These are phyloP conservation scores for Pyrrhosoma nymphula DNA, from an alignment of 2,888 invertebrate species.

Conservation along the genomic window DNA sequence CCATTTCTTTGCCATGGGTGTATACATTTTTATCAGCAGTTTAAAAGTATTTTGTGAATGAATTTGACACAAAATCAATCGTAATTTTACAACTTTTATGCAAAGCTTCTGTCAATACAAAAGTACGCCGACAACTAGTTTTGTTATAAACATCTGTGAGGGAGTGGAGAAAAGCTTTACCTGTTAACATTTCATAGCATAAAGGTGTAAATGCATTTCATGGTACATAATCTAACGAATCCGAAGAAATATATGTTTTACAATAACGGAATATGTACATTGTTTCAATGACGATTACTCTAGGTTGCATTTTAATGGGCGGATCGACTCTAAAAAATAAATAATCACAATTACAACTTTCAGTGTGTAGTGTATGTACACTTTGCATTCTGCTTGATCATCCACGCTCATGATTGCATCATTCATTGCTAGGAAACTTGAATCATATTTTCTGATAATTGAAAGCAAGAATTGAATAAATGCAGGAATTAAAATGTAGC, in stretches of 20 bases:
- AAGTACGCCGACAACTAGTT: constrained; percentile 30
- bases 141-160: constrained; percentile 11
- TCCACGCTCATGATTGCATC: background rate
- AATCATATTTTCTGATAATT: background rate
- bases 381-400: background rate
- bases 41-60: constrained; percentile 12
- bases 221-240: constrained; percentile 53
- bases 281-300: constrained; percentile 36
- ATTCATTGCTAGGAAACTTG: background rate
- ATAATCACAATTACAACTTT: constrained; percentile 25
- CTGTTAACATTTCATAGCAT: constrained; percentile 45
- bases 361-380: constrained; percentile 48
- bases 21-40: background rate
- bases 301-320: constrained; percentile 51
- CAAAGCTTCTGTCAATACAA: constrained; percentile 24
- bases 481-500: background rate
- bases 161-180: constrained; percentile 23
- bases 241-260: constrained; percentile 33
- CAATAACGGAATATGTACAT: constrained; percentile 53
- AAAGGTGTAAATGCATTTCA: constrained; percentile 56
- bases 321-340: constrained; percentile 58
- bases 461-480: background rate
- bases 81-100: background rate
- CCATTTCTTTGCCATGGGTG: background rate
- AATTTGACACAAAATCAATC: background rate